These are phyloP conservation scores for Lithophane semibrunnea DNA, from an alignment of 2,888 invertebrate genomes.

Conservation along the genomic window DNA sequence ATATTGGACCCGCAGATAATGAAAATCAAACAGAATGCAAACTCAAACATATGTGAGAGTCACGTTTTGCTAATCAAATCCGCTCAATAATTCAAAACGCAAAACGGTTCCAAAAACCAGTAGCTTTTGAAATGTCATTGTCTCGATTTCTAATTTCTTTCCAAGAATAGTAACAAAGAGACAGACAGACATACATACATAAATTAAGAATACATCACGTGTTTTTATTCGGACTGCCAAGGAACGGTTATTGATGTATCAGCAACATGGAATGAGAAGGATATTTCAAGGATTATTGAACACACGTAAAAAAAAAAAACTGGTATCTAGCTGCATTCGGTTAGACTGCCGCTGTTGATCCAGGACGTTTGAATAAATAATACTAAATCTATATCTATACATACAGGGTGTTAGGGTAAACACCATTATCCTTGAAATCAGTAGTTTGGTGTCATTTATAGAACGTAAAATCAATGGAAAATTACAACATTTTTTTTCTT, in stretches of 20 bases:
- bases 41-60: conserved; percentile 24
- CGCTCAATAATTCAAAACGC: conserved; percentile 28
- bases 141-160: conserved; percentile 61
- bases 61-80: conserved; percentile 29
- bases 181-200: conserved; percentile 1
- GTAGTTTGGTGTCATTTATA: too few relatives aligned
- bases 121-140: conserved; percentile 31
- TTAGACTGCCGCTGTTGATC: background rate
- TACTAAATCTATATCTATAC: too few relatives aligned
- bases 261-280: background rate
- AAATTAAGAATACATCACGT: conserved; percentile 17
- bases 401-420: too few relatives aligned
- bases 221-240: too few relatives aligned
- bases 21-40: background rate
- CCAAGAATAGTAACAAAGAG: conserved; percentile 12
- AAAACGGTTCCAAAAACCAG: conserved; percentile 33
- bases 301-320: background rate
- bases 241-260: background rate
- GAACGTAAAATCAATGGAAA: too few relatives aligned
- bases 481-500: too few relatives aligned
- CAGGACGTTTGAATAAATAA: background rate
- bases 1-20: background rate
- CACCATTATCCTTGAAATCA: too few relatives aligned
- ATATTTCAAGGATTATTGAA: background rate
- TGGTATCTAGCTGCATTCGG: background rate